These are phyloP conservation scores for Ceratosolen fusciceps DNA, from an alignment of 1,140 invertebrate species.

Conservation along the genomic window DNA sequence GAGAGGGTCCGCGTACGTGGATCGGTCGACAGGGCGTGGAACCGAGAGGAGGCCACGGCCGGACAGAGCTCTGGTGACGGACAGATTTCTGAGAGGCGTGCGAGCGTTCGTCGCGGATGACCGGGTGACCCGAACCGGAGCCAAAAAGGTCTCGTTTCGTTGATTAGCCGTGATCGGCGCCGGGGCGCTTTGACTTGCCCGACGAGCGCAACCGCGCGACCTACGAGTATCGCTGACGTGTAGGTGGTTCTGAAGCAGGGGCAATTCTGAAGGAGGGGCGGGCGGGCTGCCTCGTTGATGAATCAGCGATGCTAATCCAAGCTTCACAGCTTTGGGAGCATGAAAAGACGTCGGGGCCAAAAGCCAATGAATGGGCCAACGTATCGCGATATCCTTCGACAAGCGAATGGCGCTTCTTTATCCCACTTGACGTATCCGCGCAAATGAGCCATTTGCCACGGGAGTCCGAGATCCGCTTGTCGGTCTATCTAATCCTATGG, in stretches of 20 bases:
- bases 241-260: neutral
- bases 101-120: neutral
- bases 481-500: neutral
- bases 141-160: neutral
- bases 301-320: constrained; percentile 26
- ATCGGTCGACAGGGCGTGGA: too few species aligned
- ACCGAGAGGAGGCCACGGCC: too few species aligned
- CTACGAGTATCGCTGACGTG: neutral
- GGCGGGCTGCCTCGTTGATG: neutral
- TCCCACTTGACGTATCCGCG: neutral
- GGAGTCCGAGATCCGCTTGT: neutral
- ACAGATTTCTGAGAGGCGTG: too few species aligned
- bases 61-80: neutral
- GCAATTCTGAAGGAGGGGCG: too few species aligned
- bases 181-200: neutral
- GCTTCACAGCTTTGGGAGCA: constrained; percentile 3
- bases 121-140: neutral
- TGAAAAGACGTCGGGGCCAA: neutral
- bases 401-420: too few species aligned
- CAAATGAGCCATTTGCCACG: neutral
- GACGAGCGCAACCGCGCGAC: constrained; percentile 1
- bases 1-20: too few species aligned
- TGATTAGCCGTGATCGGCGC: neutral
- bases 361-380: neutral
- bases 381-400: neutral